Evolutionary conservation across 1,140 invertebrate species (phyloP), one percentile per base, ranked within the genome.

Genomic region (Drosophila burlai): DNA sequence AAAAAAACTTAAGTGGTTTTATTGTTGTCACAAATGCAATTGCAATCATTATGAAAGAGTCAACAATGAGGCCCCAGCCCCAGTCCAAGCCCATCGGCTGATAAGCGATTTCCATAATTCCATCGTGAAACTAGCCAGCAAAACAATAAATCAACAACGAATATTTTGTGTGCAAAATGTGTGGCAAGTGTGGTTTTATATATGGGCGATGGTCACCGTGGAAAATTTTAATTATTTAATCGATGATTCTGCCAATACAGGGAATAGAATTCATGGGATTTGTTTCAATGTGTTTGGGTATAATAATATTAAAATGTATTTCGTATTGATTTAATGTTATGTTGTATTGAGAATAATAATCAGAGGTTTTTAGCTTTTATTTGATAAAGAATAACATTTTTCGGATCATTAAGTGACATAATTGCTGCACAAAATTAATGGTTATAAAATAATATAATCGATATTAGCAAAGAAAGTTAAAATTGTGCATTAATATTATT

Each of bases 21-120:
- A 83, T 83, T 87, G 76, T 87, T 87, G 83, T 87, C 83, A 76
- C 73, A 89, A 89, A 73, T 89, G 65, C 64, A 83, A 86, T 81
- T 80, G 59, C 65, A 87, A 86, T 87, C 80, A 86, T 86, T 87
- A 87, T 59, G 76, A 61, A 68, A 83, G 68, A 86, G 68, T 68
- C 71, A 82, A 75, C 83, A 80, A 68, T 72, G 66, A 55, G 75
- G 52, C 49, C n/a, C 43, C 24, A 55, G 29, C 2, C 29, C 10
- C 16, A n/a, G 18, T 47, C 46, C 46, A 1, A 26, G 46, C 55
- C 21, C 34, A 15, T 21, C 42, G 42, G 49, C 52, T 84, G 84
- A 87, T 87, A 87, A 84, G 84, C 74, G 58, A 67, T 74, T 80
- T 79, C 64, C 73, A 81, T 86, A 85, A 85, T 79, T 79, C 72